phyloP scores from a whole-genome alignment of 2,888 invertebrate species.

The Myopa testacea region DNA sequence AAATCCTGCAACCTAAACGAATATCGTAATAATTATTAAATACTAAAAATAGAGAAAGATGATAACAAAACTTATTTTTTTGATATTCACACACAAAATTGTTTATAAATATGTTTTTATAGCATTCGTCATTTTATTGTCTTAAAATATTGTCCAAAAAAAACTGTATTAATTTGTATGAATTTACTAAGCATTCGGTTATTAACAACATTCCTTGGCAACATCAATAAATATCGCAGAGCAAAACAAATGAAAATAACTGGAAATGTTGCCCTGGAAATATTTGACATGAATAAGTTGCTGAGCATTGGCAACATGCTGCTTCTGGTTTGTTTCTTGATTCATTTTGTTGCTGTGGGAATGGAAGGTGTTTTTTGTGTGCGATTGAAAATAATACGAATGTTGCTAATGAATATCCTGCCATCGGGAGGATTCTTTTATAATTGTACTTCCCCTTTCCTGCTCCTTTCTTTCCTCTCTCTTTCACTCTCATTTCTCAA shows the following conservation, averaged over 20 bases:
- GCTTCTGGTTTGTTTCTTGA: not conserved
- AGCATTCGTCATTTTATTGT: too few species aligned
- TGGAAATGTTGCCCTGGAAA: conserved; percentile 55
- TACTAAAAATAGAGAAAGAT: too few species aligned
- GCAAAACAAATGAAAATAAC: conserved; percentile 31
- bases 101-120: not conserved
- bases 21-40: too few species aligned
- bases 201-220: not conserved
- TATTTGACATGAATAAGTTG: conserved; percentile 6
- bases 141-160: too few species aligned
- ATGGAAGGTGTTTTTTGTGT: not conserved
- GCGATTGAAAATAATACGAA: too few species aligned
- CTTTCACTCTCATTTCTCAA: not conserved
- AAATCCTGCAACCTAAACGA: too few species aligned
- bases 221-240: not conserved
- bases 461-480: not conserved
- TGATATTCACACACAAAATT: too few species aligned
- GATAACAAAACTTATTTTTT: too few species aligned
- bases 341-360: conserved; percentile 17
- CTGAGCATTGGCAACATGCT: conserved; percentile 14
- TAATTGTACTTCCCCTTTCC: too few species aligned
- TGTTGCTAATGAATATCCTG: not conserved
- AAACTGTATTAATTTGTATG: too few species aligned
- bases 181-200: not conserved
- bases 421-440: too few species aligned